phyloP scores from a whole-genome alignment of 2,113 vertebrate genomes.

The Oceanodroma tethys region DNA sequence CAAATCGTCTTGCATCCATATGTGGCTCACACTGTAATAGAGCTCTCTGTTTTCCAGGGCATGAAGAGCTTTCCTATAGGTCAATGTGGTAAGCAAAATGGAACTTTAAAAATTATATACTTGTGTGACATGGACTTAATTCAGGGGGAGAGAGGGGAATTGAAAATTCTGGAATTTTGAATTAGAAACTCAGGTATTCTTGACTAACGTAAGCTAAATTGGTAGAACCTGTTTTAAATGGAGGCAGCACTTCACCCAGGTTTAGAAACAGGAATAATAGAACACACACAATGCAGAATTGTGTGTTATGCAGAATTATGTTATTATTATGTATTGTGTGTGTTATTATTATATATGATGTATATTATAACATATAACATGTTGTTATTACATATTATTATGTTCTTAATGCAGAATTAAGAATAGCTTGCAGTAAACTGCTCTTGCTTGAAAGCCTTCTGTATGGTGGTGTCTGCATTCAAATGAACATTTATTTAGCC shows the following conservation, averaged over 20 bases:
- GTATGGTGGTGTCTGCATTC: background rate
- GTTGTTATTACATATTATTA: background rate
- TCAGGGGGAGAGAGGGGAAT: accelerated
- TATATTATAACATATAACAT: background rate
- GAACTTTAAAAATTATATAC: background rate
- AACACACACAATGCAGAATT: background rate
- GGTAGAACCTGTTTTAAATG: background rate
- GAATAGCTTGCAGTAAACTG: background rate
- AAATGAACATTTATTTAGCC: background rate
- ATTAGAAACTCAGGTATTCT: background rate
- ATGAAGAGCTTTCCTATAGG: background rate
- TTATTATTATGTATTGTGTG: background rate
- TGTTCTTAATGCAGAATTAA: background rate
- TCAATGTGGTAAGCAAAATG: conserved; percentile 7
- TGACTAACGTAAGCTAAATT: background rate
- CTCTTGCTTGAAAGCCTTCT: background rate
- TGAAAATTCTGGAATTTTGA: background rate
- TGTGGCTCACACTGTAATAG: background rate
- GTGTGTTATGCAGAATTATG: background rate
- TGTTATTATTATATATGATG: background rate
- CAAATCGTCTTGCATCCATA: background rate
- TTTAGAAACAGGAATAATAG: background rate
- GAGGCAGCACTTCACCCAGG: background rate
- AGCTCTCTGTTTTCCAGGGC: background rate
- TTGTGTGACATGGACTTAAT: background rate